Evolutionary conservation across 2,888 invertebrate species (phyloP).

Genomic region (Philopedon plagiatum): DNA sequence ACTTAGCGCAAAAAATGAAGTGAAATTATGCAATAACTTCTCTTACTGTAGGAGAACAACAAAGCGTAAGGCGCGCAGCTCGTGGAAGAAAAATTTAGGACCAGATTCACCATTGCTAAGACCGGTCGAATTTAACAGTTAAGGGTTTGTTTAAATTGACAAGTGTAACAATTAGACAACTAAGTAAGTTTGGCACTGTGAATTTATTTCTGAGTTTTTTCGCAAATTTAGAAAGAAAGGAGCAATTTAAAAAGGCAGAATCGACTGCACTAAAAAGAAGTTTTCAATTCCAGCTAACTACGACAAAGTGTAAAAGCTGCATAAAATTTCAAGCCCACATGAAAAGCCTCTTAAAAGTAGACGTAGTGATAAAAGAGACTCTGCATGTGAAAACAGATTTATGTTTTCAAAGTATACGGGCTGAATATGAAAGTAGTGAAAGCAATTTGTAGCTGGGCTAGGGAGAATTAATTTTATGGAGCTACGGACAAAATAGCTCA

Average conservation of each 20-base stretch:
- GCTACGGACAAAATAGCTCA: constrained; percentile 29
- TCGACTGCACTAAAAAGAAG: constrained; percentile 32
- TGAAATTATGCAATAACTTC: too few species aligned
- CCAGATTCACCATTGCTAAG: too few species aligned
- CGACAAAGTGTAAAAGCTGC: constrained; percentile 48
- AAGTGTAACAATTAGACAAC: too few species aligned
- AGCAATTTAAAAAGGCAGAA: background rate
- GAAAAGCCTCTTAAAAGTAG: constrained; percentile 51
- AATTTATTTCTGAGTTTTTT: too few species aligned
- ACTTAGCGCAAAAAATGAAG: too few species aligned
- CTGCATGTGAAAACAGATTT: constrained; percentile 52
- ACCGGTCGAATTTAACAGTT: too few species aligned
- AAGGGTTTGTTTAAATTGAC: too few species aligned
- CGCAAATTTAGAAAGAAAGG: too few species aligned
- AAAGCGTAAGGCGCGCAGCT: too few species aligned
- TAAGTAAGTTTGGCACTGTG: too few species aligned
- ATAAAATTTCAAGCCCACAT: constrained; percentile 51
- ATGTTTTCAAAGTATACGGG: constrained; percentile 50
- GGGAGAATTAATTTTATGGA: constrained; percentile 41
- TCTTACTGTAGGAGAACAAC: too few species aligned
- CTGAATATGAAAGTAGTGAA: constrained; percentile 50
- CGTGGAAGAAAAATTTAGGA: too few species aligned
- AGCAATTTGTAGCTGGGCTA: constrained; percentile 48
- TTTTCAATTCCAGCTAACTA: constrained; percentile 45
- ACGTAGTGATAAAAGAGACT: constrained; percentile 48